Evolutionary conservation across 2,888 invertebrate species (phyloP), one percentile per base, ranked within the genome.

Genomic region (Seira sanloemensis): DNA sequence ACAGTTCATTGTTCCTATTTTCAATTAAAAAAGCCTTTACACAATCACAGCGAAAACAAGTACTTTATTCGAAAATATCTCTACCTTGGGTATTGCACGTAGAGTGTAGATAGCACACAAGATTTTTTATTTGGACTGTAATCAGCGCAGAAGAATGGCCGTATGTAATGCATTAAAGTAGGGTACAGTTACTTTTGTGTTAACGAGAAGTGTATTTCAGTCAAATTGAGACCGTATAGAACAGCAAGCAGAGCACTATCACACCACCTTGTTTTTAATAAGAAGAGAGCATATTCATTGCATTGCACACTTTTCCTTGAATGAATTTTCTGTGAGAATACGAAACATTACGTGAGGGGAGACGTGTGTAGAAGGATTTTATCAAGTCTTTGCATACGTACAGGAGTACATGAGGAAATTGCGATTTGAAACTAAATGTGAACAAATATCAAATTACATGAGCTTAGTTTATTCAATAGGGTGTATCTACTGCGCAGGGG

Each of bases 231-330:
- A 58, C 58, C 58, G n/a, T n/a, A 18, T 58, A 58, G 58, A 5
- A 58, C 5, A 58, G n/a, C 58, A 58, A 37, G 58, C 58, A 58
- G 5, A 37, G 5, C 37, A 37, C 37, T 12, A 37, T 37, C 37
- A 12, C 37, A 37, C 37, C 37, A 37, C 37, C 37, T 37, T 37
- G n/a, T n/a, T 37, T 37, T 37, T 37, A 37, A 37, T 37, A 12
- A 7, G 37, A 58, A 58, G 58, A 58, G n/a, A n/a, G n/a, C n/a
- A n/a, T n/a, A n/a, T n/a, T n/a, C n/a, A n/a, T n/a, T n/a, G 2
- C 58, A 58, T 58, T 58, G 58, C n/a, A 58, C 58, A 58, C 58
- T 58, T 58, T 58, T 58, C 58, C 58, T 58, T 58, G 58, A 58
- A 58, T 58, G 58, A 58, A 58, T 58, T 58, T n/a, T n/a, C n/a